Base-by-base conservation (phyloP, 2,113 vertebrate species). In the Archilochus colubris region DNA sequence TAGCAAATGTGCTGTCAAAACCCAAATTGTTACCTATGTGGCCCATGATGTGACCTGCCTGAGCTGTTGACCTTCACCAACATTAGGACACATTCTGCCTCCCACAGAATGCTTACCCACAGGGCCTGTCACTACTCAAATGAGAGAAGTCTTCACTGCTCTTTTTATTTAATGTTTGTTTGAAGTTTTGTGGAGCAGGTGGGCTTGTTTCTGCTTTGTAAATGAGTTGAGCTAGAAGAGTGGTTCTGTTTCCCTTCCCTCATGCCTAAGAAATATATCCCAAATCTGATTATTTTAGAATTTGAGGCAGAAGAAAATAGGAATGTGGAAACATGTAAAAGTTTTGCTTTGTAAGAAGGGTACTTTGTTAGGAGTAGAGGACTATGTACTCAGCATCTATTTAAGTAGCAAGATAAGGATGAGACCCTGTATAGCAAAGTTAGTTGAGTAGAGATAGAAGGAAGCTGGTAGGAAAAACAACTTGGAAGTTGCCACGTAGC, bases 1-100 rank as follows among this genome's bases (percentile, higher is more conserved):
- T 17, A 33, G 46, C 6, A 40, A 36, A 82, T 7, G 31, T 64
- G 33, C 33, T 83, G 20, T 46, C 24, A 69, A 66, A 31, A 0
- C 14, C 4, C 12, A 3, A 3, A 0, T 38, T 48, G 30, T 64
- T 43, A 2, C 62, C 48, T 59, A 13, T 6, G 0, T 17, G 27
- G 4, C 21, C 8, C 20, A 10, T 10, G 9, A 9, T 17, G 33
- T 28, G 33, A 33, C 25, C n/a, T 0, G 0, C 8, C 25, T 3
- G 8, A 61, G 24, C 73, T 58, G 17, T 14, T 67, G 63, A 28
- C 38, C 31, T 67, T 50, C 8, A 17, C 3, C 38, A 3, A 1
- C n/a, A 3, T 27, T 5, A 38, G 66, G 58, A 64, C 40, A 0
- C 8, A 38, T 12, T 28, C 38, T 51, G 22, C 38, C 23, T 55